Evolutionary conservation across 1,140 invertebrate genomes (phyloP), one percentile per base, ranked within the genome.

Genomic region (Heliconius hermathena): DNA sequence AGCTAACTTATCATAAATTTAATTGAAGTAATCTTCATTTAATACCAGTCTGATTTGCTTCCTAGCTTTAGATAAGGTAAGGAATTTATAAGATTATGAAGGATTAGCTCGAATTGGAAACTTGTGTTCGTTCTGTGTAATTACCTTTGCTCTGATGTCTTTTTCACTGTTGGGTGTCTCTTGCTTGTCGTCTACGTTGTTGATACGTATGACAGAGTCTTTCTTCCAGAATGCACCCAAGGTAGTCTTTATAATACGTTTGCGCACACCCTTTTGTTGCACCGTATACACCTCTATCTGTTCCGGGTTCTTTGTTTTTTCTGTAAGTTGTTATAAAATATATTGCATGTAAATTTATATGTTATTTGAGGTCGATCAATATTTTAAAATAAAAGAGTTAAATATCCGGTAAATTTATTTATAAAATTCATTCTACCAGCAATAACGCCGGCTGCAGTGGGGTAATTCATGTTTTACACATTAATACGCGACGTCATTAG

Each of bases 221-320:
- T 95, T 94, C 82, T 95, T 95, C 96, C 96, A 97, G 83, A 97
- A 96, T 77, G 96, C 95, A 85, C 95, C 91, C 84, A 97, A 88
- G 77, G 95, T 95, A 79, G 95, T 95, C 86, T 94, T 95, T 79
- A 95, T 92, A 78, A 96, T 95, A 87, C 96, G 95, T 90, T 96
- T 96, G 76, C 95, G 94, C 83, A 95, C 95, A 88, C 96, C 96
- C 83, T 95, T 95, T 90, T 95, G 95, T 90, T 95, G 95, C 77
- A 96, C 94, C 75, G 95, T 95, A 94, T 95, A 96, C 86, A 96
- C 95, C 83, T 96, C 95, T 93, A 96, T 95, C 91, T 96, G 95
- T 89, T 96, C 95, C 86, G 95, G 95, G 94, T 96, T 96, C 94
- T 96, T 96, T 94, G 96, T 96, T 95, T 96, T 96, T 95, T 96